Conservation (phyloP, 35 echinoderm and acorn worm species). For the Antedon bifida region DNA sequence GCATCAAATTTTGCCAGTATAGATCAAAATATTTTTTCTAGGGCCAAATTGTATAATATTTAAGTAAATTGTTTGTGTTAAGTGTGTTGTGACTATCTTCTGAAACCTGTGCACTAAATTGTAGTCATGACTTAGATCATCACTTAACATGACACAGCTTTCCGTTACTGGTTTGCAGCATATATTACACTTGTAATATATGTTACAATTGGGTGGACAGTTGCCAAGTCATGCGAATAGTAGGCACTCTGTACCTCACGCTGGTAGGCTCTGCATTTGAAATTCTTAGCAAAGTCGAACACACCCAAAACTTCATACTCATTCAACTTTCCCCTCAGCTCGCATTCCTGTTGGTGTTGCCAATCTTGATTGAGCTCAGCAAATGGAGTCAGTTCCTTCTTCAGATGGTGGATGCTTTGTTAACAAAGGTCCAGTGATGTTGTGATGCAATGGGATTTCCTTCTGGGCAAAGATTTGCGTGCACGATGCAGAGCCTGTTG, state of each 20-base stretch:
- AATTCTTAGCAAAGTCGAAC: constrained; percentile 65
- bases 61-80: too few relatives aligned
- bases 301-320: constrained; percentile 12
- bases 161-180: constrained; percentile 28
- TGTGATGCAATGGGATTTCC: constrained; percentile 8
- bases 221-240: constrained; percentile 41
- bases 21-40: too few relatives aligned
- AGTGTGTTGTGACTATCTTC: constrained; percentile 1
- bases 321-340: constrained; percentile 24
- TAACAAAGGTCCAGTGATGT: constrained; percentile 30
- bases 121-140: constrained; percentile 13
- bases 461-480: constrained; percentile 29
- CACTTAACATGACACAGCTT: constrained; percentile 23
- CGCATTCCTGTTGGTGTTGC: constrained; percentile 32
- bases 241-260: constrained; percentile 65
- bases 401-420: constrained; percentile 32
- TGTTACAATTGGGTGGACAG: constrained; percentile 43
- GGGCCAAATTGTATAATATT: too few relatives aligned
- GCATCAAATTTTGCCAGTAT: too few relatives aligned
- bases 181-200: constrained; percentile 29
- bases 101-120: constrained; percentile 20
- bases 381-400: constrained; percentile 24
- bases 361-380: constrained; percentile 51
- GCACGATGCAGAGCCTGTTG: constrained; percentile 26
- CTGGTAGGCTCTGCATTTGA: constrained; percentile 50